Conservation (phyloP, 64 coral and sea anemone species). For the Montipora sp. region DNA sequence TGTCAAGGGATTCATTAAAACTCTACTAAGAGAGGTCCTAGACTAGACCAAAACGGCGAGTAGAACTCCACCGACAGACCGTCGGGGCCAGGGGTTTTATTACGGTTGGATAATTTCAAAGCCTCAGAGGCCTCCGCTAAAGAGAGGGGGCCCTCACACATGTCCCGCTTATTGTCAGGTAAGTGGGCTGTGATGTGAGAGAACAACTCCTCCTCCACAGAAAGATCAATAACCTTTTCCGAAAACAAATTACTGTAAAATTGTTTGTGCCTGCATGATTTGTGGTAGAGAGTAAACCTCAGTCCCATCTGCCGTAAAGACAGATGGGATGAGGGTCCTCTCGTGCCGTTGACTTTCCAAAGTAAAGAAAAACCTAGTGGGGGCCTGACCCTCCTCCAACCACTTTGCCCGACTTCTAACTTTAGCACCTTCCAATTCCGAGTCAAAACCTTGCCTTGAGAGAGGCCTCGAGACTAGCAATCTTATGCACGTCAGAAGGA, state of each 20-base stretch:
- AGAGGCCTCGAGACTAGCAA: no score
- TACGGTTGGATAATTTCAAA: background rate
- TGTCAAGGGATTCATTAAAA: background rate
- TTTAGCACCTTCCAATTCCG: no score
- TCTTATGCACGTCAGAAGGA: no score
- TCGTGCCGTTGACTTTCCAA: no score
- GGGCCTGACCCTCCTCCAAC: background rate
- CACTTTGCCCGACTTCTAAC: no score
- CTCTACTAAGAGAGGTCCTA: background rate
- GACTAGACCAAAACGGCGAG: background rate
- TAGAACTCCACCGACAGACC: slow-evolving; percentile 55
- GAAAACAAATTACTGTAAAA: slow-evolving; percentile 32
- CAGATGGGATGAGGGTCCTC: background rate
- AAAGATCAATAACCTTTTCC: background rate
- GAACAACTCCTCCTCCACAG: slow-evolving; percentile 19
- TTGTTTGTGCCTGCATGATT: background rate
- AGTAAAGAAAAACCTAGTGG: background rate
- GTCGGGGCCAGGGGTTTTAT: slow-evolving; percentile 30
- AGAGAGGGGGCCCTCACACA: background rate
- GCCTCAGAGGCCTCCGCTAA: slow-evolving; percentile 2
- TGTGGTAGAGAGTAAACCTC: background rate
- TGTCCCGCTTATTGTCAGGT: background rate
- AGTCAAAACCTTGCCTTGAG: no score
- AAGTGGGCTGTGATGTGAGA: background rate
- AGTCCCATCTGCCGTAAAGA: background rate